Percentiles rank a stretch among this genome's conserved stretches.
phyloP scores from a whole-genome alignment of 2,888 invertebrate genomes.

The Acleris sparsana region DNA sequence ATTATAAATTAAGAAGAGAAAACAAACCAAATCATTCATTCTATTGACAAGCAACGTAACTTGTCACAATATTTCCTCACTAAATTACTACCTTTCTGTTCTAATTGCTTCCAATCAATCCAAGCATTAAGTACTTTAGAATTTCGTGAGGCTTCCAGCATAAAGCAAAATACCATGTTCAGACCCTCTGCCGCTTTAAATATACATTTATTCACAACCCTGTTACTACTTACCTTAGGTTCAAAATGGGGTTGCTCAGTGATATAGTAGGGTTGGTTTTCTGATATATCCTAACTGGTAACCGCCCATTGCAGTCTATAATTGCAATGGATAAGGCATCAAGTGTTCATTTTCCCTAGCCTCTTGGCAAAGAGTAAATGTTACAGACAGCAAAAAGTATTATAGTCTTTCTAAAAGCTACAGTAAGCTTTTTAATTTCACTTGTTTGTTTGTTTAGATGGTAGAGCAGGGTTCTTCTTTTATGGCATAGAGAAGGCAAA shows the following conservation, averaged over 20 bases:
- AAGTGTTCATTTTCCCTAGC: constrained; percentile 63
- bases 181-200: background rate
- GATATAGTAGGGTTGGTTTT: background rate
- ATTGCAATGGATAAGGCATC: constrained; percentile 54
- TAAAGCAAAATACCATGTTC: background rate
- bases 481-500: no score
- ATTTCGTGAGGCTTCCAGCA: background rate
- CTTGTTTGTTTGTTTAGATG: no score
- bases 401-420: no score
- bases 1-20: no score
- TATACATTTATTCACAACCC: background rate
- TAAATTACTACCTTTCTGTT: background rate
- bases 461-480: no score
- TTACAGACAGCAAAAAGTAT: no score
- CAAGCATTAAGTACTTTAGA: constrained; percentile 4
- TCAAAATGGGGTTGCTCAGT: background rate
- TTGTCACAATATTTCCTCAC: no score
- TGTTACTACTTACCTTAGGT: background rate
- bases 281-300: constrained; percentile 36
- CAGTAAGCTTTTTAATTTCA: no score
- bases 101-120: background rate
- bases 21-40: no score
- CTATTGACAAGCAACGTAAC: no score
- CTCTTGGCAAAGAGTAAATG: constrained; percentile 20
- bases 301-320: constrained; percentile 50